A percentile compares a stretch with the other conserved stretches of the same genome.
phyloP scores from a whole-genome alignment of 1,140 invertebrate species.

The Neodiprion fabricii region DNA sequence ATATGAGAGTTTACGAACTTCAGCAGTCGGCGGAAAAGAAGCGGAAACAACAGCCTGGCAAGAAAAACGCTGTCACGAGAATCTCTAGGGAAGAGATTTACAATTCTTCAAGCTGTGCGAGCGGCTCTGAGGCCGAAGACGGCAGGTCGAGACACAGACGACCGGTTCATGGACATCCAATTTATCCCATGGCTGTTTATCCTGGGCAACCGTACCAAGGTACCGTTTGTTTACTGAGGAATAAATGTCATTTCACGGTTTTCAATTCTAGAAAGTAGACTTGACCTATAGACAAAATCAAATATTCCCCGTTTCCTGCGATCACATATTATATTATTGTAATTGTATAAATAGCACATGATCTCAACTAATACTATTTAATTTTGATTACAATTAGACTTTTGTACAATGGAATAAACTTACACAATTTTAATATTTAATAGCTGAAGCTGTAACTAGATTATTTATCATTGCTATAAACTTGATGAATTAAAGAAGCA shows the following conservation, averaged over 20 bases:
- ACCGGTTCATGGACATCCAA: constrained; percentile 37
- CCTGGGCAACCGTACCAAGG: constrained; percentile 46
- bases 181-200: constrained; percentile 40
- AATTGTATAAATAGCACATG: too few species aligned
- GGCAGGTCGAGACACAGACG: constrained; percentile 40
- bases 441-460: too few species aligned
- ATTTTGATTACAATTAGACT: too few species aligned
- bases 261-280: too few species aligned
- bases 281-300: not conserved
- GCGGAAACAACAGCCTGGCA: constrained; percentile 54
- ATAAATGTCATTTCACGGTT: not conserved
- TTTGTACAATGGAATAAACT: too few species aligned
- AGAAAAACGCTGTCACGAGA: constrained; percentile 46
- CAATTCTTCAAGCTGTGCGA: constrained; percentile 68
- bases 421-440: too few species aligned
- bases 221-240: constrained; percentile 23
- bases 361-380: too few species aligned
- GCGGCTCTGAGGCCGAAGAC: constrained; percentile 73
- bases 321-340: too few species aligned
- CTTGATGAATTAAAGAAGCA: too few species aligned
- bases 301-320: constrained; percentile 1
- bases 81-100: constrained; percentile 48
- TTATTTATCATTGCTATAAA: too few species aligned
- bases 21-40: constrained; percentile 54
- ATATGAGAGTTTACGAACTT: constrained; percentile 59